These are phyloP conservation scores for Vesta saturnalis DNA, from an alignment of 2,888 invertebrate genomes.

Conservation along the genomic window DNA sequence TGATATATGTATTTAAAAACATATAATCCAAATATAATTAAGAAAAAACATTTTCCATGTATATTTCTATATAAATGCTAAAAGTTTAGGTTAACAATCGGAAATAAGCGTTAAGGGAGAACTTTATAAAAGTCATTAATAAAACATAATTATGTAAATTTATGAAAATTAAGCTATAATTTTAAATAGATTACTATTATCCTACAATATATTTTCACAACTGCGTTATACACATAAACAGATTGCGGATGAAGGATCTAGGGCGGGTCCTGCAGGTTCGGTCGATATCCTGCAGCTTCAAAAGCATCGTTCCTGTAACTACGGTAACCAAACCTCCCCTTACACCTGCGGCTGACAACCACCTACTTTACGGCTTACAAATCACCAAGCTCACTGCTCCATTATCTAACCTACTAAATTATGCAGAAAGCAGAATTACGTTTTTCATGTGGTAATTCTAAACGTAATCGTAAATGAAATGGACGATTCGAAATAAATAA, in stretches of 20 bases:
- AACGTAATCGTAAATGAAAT: background rate
- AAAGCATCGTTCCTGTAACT: conserved; percentile 50
- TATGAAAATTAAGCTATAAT: background rate
- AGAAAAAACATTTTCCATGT: background rate
- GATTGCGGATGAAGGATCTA: conserved; percentile 36
- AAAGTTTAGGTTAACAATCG: background rate
- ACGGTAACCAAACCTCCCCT: conserved; percentile 45
- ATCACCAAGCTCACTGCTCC: conserved; percentile 41
- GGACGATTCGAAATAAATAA: background rate
- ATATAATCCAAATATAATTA: background rate
- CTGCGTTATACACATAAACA: conserved; percentile 9
- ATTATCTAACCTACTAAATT: conserved; percentile 39
- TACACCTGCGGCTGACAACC: conserved; percentile 41
- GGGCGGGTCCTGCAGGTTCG: conserved; percentile 45
- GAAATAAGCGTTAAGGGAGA: conserved; percentile 1
- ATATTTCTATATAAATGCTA: too few species aligned
- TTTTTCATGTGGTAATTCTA: conserved; percentile 21
- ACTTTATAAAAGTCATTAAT: background rate
- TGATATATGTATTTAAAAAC: background rate
- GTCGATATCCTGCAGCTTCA: conserved; percentile 50
- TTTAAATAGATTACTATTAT: background rate
- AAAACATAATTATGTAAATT: conserved; percentile 1
- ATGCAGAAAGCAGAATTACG: conserved; percentile 26
- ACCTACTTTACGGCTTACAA: conserved; percentile 38
- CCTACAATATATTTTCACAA: background rate